Evolutionary conservation across 2,113 vertebrate species (phyloP), one percentile per base, ranked within the genome.

Genomic region (Ammodytes marinus): DNA sequence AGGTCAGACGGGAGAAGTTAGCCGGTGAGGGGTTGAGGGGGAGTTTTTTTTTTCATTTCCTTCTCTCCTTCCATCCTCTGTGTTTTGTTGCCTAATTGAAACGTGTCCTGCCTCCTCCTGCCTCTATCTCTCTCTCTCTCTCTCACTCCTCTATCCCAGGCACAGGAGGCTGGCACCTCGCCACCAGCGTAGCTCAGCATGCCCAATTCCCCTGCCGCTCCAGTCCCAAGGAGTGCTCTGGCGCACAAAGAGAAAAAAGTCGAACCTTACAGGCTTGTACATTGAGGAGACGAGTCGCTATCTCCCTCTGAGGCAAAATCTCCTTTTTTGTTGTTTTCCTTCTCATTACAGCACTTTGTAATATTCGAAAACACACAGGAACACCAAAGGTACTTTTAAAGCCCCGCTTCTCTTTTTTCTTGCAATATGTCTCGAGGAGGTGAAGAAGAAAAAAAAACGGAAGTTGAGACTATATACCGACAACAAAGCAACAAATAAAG

Each of bases 341-440:
- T 95, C 95, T 95, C 95, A 95, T 96, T 96, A 95, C 88, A 88
- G 87, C 89, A 94, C 94, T 94, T 95, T 93, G 94, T 91, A 95
- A 94, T 92, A 94, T 93, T 94, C 86, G 83, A 93, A 95, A 95
- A 95, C 93, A 95, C 93, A 94, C 94, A 93, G 88, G 90, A 92
- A 93, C 93, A 94, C 93, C 93, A 94, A 95, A 95, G 95, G 94
- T 95, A 92, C 91, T 93, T 93, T 92, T 89, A 92, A 91, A 90
- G 87, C 92, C 27, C 77, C 75, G 81, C 63, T 88, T 83, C 75
- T 82, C 85, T 89, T 72, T 93, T 87, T 87, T 80, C 77, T 79
- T 77, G 74, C 88, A 80, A 92, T 86, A 89, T 94, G 93, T 92
- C 95, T 95, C 70, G 79, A 86, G 94, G 79, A 86, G 94, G 93